phyloP scores from a whole-genome alignment of 2,113 vertebrate species.

The Corythornis madagascariensis region DNA sequence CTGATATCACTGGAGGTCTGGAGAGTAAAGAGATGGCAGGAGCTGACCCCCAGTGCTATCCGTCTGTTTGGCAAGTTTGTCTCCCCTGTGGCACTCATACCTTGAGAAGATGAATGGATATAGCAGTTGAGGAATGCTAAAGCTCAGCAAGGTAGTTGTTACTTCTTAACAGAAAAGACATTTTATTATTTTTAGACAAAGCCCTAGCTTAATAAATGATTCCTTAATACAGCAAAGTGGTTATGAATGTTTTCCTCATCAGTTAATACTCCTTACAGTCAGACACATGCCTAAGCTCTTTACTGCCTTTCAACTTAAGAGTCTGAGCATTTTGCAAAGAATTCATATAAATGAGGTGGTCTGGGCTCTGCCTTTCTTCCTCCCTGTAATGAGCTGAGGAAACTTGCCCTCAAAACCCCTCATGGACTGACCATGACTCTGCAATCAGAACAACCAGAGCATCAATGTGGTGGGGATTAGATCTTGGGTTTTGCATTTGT shows the following conservation, averaged over 20 bases:
- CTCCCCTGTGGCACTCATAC: background rate
- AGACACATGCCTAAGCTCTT: background rate
- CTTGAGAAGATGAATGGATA: background rate
- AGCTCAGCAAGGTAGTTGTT: background rate
- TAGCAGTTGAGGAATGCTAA: background rate
- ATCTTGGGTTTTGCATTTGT: background rate
- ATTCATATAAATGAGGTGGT: background rate
- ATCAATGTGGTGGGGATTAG: background rate
- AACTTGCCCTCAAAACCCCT: background rate
- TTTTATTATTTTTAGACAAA: background rate
- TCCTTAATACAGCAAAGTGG: background rate
- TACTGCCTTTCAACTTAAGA: background rate
- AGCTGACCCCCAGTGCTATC: background rate
- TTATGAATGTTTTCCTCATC: background rate
- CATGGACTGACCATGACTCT: background rate
- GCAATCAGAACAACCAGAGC: background rate
- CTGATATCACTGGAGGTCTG: background rate
- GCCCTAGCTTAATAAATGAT: background rate
- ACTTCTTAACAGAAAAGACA: background rate
- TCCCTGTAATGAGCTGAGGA: background rate
- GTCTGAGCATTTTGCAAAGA: background rate
- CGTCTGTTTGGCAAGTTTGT: background rate
- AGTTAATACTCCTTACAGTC: background rate
- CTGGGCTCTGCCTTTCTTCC: background rate
- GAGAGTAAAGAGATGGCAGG: background rate